Conservation (phyloP, 2,113 vertebrate genomes). For the Lucifuga dentata region DNA sequence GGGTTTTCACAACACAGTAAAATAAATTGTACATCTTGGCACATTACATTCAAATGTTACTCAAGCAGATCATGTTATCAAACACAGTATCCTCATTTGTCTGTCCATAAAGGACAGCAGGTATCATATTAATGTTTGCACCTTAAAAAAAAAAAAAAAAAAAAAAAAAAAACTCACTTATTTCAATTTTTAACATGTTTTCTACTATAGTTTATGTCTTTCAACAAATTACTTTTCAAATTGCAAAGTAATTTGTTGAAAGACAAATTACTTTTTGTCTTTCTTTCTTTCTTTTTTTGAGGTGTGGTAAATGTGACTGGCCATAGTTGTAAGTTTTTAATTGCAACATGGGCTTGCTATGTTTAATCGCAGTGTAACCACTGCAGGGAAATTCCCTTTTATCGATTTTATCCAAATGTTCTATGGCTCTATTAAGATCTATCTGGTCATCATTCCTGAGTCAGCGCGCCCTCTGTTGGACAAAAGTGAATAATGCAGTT, state of each 20-base stretch:
- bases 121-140: too few species aligned
- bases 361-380: not conserved
- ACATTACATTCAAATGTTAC: not conserved
- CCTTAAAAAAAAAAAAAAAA: too few species aligned
- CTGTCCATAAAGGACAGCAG: not conserved
- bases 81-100: too few species aligned
- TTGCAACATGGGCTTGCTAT: not conserved
- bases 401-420: too few species aligned
- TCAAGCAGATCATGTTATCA: not conserved
- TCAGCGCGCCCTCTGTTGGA: constrained; percentile 45
- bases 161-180: too few species aligned
- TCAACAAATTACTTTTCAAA: too few species aligned
- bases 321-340: not conserved
- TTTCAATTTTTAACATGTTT: too few species aligned
- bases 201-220: too few species aligned
- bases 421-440: too few species aligned
- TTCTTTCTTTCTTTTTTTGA: too few species aligned
- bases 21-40: not conserved
- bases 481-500: not conserved
- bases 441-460: not conserved
- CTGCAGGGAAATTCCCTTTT: not conserved
- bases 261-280: too few species aligned
- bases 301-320: not conserved
- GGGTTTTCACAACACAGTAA: not conserved
- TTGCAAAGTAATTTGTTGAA: too few species aligned